phyloP scores from a whole-genome alignment of 2,797 vertebrate genomes.

The Syngnathus acus region DNA sequence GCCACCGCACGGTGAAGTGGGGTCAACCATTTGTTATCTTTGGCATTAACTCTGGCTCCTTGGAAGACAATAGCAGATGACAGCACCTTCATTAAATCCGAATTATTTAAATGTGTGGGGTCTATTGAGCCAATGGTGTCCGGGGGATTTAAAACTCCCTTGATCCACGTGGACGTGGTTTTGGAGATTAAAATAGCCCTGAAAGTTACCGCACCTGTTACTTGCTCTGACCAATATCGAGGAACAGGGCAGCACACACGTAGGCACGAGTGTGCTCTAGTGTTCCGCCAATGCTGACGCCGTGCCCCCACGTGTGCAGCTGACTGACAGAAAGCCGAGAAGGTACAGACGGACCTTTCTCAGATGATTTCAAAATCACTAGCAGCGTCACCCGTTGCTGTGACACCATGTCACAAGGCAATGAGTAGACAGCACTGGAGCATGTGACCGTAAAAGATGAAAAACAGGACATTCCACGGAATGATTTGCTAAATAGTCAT shows the following conservation, averaged over 20 bases:
- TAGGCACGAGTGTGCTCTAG: background rate
- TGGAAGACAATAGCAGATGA: background rate
- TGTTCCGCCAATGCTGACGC: background rate
- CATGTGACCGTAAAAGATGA: background rate
- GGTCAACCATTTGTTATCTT: conserved; percentile 99
- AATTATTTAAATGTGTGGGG: background rate
- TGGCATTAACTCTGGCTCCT: conserved; percentile 99
- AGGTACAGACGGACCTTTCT: background rate
- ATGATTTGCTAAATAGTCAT: background rate
- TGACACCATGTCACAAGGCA: background rate
- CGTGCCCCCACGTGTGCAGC: background rate
- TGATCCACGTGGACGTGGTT: conserved; percentile 31
- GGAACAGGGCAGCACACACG: conserved; percentile 23
- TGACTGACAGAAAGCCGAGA: background rate
- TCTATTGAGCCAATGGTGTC: conserved; percentile 14
- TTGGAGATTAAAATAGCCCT: conserved; percentile 53
- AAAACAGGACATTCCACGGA: background rate
- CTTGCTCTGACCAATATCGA: conserved; percentile 31
- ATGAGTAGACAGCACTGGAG: background rate
- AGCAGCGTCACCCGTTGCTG: background rate
- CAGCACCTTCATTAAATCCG: background rate
- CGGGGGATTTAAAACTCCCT: conserved; percentile 21
- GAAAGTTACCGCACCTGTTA: conserved; percentile 49
- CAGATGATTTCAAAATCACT: background rate
- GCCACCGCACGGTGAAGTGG: conserved; percentile 96